Evolutionary conservation across 2,797 vertebrate genomes (phyloP), one percentile per base, ranked within the genome.

Genomic region (Ptychobarbus kaznakovi): DNA sequence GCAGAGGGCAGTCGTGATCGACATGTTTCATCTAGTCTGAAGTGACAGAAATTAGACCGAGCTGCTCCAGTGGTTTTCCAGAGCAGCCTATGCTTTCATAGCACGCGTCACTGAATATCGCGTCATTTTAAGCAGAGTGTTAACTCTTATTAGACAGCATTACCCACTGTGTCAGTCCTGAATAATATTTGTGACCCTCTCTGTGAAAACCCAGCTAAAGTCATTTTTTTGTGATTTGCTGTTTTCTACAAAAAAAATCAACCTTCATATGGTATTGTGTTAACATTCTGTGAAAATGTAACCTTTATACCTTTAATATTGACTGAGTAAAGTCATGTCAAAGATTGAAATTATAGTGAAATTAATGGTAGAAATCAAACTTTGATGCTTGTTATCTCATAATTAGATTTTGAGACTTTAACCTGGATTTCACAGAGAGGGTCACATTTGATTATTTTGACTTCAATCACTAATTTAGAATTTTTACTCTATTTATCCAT

Each of bases 31-130:
- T 86, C 73, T 88, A 87, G 74, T 90, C 61, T 85, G 75, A 91
- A 90, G 89, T 91, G 89, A 91, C 87, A 90, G 84, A 86, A 84
- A 81, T 85, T 83, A 90, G 89, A 77, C 72, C 61, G 65, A 84
- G 87, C 90, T 90, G 85, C 88, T 88, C 83, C 40, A 51, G 51
- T 88, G 84, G 77, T 87, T 77, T 86, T 90, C 90, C 86, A 58
- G 58, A 46, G 46, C 49, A 78, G 74, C 69, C 65, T 25, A 78
- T 38, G 69, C 81, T 85, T 61, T 90, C 74, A 86, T 44, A 44
- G 42, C 42, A 44, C 9, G 81, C 82, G 86, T 89, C 85, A 83
- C 32, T 86, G 79, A 72, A 20, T 82, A 86, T 13, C 20, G 28
- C 1, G 16, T 88, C 84, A 80, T 86, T 86, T 83, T 82, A 56